phyloP scores from a whole-genome alignment of 2,888 invertebrate species.

The Capitulum mitella region DNA sequence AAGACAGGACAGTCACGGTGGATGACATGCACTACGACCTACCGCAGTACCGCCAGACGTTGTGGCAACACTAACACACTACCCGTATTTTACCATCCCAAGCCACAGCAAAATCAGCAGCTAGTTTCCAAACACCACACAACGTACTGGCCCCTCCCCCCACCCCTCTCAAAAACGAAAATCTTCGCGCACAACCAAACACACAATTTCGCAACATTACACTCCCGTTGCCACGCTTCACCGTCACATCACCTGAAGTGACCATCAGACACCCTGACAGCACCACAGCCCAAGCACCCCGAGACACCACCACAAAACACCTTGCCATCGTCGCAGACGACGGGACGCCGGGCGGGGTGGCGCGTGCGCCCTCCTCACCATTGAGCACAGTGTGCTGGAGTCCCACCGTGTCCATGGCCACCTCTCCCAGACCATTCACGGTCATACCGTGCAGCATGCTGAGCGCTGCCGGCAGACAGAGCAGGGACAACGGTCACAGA shows the following conservation, averaged over 20 bases:
- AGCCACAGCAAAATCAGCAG: too few relatives aligned
- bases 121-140: too few relatives aligned
- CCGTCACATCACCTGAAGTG: background rate
- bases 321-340: background rate
- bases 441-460: slow-evolving; percentile 68
- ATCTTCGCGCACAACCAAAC: background rate
- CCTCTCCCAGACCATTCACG: slow-evolving; percentile 64
- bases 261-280: background rate
- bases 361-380: too few relatives aligned
- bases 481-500: too few relatives aligned
- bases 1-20: too few relatives aligned
- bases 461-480: slow-evolving; percentile 51
- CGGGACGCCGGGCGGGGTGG: background rate
- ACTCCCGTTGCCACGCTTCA: background rate
- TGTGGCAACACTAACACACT: too few relatives aligned
- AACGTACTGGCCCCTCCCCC: too few relatives aligned
- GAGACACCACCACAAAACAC: background rate
- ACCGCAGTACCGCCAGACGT: too few relatives aligned
- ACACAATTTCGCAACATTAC: background rate
- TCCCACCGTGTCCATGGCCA: slow-evolving; percentile 53
- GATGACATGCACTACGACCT: too few relatives aligned
- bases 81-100: too few relatives aligned
- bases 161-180: background rate
- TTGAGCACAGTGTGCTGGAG: background rate
- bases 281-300: background rate